Conservation (phyloP, 1,140 invertebrate genomes). For the Polypedilum pembai region DNA sequence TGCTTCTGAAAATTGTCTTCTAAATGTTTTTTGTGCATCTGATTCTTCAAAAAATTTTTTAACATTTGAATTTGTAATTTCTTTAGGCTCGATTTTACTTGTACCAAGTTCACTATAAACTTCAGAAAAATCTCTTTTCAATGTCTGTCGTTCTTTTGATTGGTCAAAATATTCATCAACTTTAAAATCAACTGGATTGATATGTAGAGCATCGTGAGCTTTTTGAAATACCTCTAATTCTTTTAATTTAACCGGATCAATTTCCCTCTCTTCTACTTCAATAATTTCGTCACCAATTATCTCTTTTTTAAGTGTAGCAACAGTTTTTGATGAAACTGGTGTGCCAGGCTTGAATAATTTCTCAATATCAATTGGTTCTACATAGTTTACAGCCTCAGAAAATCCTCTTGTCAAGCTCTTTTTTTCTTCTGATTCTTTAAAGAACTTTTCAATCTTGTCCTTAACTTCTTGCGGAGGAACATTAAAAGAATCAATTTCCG, state of each 20-base stretch:
- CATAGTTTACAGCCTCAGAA: background rate
- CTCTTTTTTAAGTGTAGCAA: background rate
- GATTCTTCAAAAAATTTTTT: background rate
- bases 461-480: background rate
- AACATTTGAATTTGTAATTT: background rate
- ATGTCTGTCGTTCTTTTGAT: background rate
- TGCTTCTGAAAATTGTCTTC: background rate
- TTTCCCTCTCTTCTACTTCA: background rate
- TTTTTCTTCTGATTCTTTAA: constrained; percentile 12
- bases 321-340: background rate
- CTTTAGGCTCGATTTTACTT: background rate
- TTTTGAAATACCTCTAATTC: background rate
- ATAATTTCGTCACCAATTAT: background rate
- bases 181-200: constrained; percentile 18
- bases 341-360: background rate
- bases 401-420: background rate
- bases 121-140: constrained; percentile 2
- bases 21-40: background rate
- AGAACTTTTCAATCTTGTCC: background rate
- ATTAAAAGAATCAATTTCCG: background rate
- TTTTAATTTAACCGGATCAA: background rate
- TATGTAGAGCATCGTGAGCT: background rate
- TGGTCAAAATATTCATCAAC: background rate
- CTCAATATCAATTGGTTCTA: constrained; percentile 5
- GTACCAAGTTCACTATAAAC: background rate